phyloP scores from a whole-genome alignment of 2,888 invertebrate species.

The Charanyca ferruginea region DNA sequence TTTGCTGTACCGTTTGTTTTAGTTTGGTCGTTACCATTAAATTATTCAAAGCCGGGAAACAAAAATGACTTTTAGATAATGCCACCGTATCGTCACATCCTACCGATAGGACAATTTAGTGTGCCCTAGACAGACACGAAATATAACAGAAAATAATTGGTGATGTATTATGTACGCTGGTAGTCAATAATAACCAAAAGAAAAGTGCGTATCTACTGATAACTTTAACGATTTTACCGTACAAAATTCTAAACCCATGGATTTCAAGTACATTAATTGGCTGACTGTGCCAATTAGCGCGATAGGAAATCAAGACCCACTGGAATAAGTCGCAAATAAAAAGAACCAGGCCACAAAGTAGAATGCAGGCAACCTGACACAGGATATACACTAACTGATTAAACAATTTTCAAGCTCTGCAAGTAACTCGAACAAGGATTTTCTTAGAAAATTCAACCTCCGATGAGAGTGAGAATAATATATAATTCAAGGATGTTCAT shows the following conservation, averaged over 20 bases:
- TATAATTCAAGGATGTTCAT: conserved; percentile 45
- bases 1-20: conserved; percentile 62
- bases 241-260: conserved; percentile 13
- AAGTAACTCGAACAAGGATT: conserved; percentile 4
- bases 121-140: conserved; percentile 47
- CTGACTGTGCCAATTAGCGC: conserved; percentile 31
- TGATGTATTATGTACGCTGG: neutral
- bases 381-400: conserved; percentile 33
- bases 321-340: conserved; percentile 20
- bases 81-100: conserved; percentile 76
- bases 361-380: conserved; percentile 25
- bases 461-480: conserved; percentile 9
- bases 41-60: conserved; percentile 66
- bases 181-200: conserved; percentile 12
- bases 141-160: conserved; percentile 22
- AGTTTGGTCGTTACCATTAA: conserved; percentile 45
- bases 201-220: neutral
- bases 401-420: conserved; percentile 25
- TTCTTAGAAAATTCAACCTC: conserved; percentile 7
- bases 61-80: conserved; percentile 75
- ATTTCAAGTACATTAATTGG: conserved; percentile 27
- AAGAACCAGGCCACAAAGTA: conserved; percentile 23
- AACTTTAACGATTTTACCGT: neutral
- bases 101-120: conserved; percentile 71
- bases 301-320: conserved; percentile 14